These are phyloP conservation scores for Boloria euphrosyne DNA, from an alignment of 2,888 invertebrate species.

Conservation along the genomic window DNA sequence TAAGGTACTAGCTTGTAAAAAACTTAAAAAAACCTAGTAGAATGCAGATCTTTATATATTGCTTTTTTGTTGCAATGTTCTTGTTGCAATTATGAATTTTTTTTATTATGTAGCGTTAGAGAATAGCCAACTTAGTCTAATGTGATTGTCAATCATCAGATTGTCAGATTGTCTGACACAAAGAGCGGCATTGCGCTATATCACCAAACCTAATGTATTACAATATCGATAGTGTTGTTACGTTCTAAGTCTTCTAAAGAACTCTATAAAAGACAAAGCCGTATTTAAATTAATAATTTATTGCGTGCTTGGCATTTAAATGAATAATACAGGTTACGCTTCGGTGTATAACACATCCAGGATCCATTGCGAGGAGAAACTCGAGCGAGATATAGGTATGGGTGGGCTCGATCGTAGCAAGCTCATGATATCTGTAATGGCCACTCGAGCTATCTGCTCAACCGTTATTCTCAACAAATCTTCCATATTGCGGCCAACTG, in stretches of 20 bases:
- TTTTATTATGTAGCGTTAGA: too few relatives aligned
- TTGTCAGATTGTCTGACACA: too few relatives aligned
- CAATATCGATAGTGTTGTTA: too few relatives aligned
- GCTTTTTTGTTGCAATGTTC: too few relatives aligned
- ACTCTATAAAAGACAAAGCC: background rate
- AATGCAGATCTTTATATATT: too few relatives aligned
- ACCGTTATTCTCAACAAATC: conserved; percentile 77
- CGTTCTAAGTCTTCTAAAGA: background rate
- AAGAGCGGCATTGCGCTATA: too few relatives aligned
- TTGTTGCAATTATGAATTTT: too few relatives aligned
- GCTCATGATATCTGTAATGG: conserved; percentile 77
- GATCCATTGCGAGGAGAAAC: conserved; percentile 46
- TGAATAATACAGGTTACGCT: conserved; percentile 12
- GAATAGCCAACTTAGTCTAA: too few relatives aligned
- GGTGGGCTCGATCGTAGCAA: conserved; percentile 63
- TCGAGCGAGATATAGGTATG: conserved; percentile 64
- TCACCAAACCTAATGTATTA: too few relatives aligned
- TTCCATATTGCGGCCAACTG: conserved; percentile 69
- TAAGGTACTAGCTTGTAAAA: too few relatives aligned
- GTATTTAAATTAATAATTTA: background rate
- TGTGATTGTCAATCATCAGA: too few relatives aligned
- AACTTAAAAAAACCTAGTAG: too few relatives aligned
- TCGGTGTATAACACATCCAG: conserved; percentile 38
- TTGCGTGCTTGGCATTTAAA: background rate
- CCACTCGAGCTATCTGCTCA: conserved; percentile 76